These are phyloP conservation scores for Spisula subtruncata DNA, from an alignment of 2,888 invertebrate species.

Conservation along the genomic window DNA sequence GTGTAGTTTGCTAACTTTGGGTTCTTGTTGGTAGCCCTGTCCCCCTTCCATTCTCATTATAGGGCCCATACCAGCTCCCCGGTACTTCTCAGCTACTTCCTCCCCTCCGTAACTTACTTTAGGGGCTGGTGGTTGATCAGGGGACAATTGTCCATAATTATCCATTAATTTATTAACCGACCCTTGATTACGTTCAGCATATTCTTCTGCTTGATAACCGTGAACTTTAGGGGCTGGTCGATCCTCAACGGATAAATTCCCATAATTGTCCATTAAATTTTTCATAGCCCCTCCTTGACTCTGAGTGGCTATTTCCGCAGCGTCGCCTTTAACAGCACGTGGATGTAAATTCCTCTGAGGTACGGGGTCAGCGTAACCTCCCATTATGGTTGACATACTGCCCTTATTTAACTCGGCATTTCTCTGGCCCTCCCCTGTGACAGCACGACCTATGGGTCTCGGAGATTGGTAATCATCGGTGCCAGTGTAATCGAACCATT, in stretches of 20 bases:
- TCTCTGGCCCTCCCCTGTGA: constrained; percentile 74
- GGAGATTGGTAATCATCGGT: constrained; percentile 77
- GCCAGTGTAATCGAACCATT: constrained; percentile 78
- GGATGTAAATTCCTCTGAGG: constrained; percentile 77
- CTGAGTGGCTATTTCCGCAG: constrained; percentile 76
- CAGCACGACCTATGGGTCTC: constrained; percentile 74
- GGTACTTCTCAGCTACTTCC: constrained; percentile 80
- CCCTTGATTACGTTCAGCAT: constrained; percentile 82
- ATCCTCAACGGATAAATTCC: constrained; percentile 73
- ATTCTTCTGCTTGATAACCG: constrained; percentile 80
- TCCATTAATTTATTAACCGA: constrained; percentile 79
- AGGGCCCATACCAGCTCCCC: constrained; percentile 83
- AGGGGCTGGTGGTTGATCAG: constrained; percentile 73
- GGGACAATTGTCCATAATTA: constrained; percentile 76
- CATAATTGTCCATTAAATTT: constrained; percentile 82
- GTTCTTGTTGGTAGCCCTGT: constrained; percentile 70
- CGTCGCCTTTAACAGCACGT: constrained; percentile 79
- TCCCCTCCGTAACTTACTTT: constrained; percentile 80
- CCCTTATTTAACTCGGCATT: constrained; percentile 81
- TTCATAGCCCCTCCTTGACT: constrained; percentile 83
- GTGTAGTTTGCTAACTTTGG: constrained; percentile 79
- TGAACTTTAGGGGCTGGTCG: constrained; percentile 79
- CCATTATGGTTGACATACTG: constrained; percentile 80
- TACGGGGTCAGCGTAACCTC: constrained; percentile 81
- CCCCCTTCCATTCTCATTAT: constrained; percentile 79